Conservation (phyloP, 2,113 vertebrate genomes). For the Picathartes gymnocephalus region DNA sequence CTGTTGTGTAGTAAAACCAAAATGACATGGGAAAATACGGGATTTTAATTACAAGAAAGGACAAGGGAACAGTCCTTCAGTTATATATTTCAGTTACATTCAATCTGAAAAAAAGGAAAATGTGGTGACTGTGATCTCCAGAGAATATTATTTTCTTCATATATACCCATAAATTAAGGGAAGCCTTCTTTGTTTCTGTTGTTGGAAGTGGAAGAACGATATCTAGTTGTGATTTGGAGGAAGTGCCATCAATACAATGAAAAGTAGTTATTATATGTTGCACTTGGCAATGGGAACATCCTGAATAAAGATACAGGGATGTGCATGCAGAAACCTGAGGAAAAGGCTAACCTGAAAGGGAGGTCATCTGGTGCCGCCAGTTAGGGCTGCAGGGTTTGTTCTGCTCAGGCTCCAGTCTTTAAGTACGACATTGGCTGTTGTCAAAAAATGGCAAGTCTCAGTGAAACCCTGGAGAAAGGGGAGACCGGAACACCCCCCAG, state of each 20-base stretch:
- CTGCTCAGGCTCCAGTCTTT: not conserved
- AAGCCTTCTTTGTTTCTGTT: not conserved
- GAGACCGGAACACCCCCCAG: not conserved
- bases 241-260: not conserved
- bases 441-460: not conserved
- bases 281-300: slow-evolving; percentile 28
- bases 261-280: not conserved
- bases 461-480: slow-evolving; percentile 10
- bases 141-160: not conserved
- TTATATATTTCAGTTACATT: not conserved
- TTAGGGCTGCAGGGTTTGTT: slow-evolving; percentile 8
- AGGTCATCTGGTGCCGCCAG: slow-evolving; percentile 16
- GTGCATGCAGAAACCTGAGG: slow-evolving; percentile 30
- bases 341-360: not conserved
- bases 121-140: not conserved
- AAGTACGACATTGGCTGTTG: not conserved
- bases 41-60: not conserved
- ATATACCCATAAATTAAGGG: not conserved
- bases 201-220: not conserved
- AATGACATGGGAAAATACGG: not conserved
- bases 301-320: slow-evolving; percentile 7
- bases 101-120: not conserved
- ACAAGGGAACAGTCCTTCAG: not conserved
- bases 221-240: not conserved
- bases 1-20: not conserved